Evolutionary conservation across 2,113 vertebrate species (phyloP).

Genomic region (Hiodon tergisus): DNA sequence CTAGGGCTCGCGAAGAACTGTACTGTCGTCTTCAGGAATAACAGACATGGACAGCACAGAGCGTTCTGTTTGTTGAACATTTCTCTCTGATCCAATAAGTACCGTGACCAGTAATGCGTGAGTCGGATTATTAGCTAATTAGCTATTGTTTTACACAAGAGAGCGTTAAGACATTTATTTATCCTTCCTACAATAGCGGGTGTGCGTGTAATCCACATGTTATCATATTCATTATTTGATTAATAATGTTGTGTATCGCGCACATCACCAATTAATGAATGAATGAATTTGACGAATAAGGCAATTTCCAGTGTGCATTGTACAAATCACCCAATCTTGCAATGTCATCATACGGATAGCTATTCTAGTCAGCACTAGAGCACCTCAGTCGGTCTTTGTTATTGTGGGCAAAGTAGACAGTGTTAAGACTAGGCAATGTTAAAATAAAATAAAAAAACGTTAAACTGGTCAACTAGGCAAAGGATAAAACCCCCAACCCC

Average conservation of each 20-base stretch:
- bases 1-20: neutral
- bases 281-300: neutral
- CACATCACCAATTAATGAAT: neutral
- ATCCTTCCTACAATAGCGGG: constrained; percentile 18
- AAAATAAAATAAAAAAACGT: too few species aligned
- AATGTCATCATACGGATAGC: too few species aligned
- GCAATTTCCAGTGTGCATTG: too few species aligned
- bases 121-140: constrained; percentile 28
- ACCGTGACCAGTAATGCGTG: constrained; percentile 15
- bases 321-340: too few species aligned
- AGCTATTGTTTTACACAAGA: constrained; percentile 26
- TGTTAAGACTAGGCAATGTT: too few species aligned
- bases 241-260: constrained; percentile 2
- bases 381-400: too few species aligned
- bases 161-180: neutral
- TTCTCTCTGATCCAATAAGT: constrained; percentile 22
- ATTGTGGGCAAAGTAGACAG: too few species aligned
- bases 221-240: constrained; percentile 11
- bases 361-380: too few species aligned
- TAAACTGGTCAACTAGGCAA: too few species aligned
- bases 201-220: neutral
- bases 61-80: neutral
- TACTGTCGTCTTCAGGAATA: constrained; percentile 15
- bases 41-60: constrained; percentile 10
- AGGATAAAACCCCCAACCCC: too few species aligned